Conservation (phyloP, 2,113 vertebrate genomes). For the Nansenia antarctica region DNA sequence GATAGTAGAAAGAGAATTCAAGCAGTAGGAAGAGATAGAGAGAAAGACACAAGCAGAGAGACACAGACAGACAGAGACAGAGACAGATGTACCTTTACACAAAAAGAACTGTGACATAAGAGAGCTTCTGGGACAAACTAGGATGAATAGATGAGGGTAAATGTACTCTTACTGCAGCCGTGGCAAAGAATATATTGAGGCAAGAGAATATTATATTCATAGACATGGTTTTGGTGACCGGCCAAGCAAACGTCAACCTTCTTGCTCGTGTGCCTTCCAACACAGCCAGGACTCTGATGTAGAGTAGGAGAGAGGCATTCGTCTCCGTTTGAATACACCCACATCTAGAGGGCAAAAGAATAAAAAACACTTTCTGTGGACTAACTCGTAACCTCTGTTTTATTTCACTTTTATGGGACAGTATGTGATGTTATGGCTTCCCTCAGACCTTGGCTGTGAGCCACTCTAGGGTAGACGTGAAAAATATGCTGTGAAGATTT, state of each 20-base stretch:
- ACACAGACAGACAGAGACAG: conserved; percentile 14
- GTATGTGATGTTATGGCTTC: not conserved
- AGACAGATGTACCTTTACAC: too few relatives aligned
- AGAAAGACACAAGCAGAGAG: conserved; percentile 21
- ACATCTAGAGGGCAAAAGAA: not conserved
- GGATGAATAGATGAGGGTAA: not conserved
- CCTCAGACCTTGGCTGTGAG: not conserved
- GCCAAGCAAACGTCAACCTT: not conserved
- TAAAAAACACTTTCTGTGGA: not conserved
- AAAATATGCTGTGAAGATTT: not conserved
- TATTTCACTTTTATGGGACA: not conserved
- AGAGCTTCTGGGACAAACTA: not conserved
- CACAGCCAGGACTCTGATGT: not conserved
- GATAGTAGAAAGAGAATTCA: conserved; percentile 24
- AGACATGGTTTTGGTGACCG: not conserved
- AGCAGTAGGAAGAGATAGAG: conserved; percentile 7
- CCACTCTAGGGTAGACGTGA: not conserved
- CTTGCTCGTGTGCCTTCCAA: not conserved
- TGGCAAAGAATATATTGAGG: not conserved
- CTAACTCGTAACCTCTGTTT: not conserved
- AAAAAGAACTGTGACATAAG: too few relatives aligned
- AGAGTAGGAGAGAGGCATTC: not conserved
- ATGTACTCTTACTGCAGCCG: not conserved
- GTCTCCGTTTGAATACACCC: not conserved
- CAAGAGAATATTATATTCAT: not conserved